Percentiles rank a stretch among this genome's conserved stretches.
Evolutionary conservation across 2,888 invertebrate genomes (phyloP).

Genomic region (Tetheella fluctuosa): DNA sequence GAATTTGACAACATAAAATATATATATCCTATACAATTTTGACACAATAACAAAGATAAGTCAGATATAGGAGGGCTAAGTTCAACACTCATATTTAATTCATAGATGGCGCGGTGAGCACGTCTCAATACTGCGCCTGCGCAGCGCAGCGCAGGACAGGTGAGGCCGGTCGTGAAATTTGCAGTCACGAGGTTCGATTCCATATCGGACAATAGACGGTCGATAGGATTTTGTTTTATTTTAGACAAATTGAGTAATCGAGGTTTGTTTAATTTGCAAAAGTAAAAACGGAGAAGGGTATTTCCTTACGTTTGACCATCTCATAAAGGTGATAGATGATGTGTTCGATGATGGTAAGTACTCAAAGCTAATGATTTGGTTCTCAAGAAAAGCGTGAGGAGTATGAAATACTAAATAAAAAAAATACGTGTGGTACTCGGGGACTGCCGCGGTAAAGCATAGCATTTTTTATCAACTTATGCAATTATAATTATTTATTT

Average conservation of each 20-base stretch:
- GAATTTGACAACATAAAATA: neutral
- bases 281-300: neutral
- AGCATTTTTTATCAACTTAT: no score
- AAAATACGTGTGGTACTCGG: no score
- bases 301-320: no score
- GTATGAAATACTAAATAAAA: no score
- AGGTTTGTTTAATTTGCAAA: slow-evolving; percentile 13
- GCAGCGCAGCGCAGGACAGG: neutral
- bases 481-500: no score
- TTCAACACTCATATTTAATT: slow-evolving; percentile 58
- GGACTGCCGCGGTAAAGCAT: no score
- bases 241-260: slow-evolving; percentile 16
- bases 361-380: no score
- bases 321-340: no score
- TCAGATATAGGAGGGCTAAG: slow-evolving; percentile 28
- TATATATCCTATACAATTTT: slow-evolving; percentile 23
- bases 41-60: slow-evolving; percentile 19
- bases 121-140: slow-evolving; percentile 21
- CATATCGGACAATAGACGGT: neutral
- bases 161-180: slow-evolving; percentile 31
- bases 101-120: slow-evolving; percentile 10
- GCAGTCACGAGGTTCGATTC: slow-evolving; percentile 35
- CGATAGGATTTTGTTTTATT: neutral
- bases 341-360: no score
- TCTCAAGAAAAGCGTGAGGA: no score